phyloP scores from a whole-genome alignment of 1,140 invertebrate genomes.

The Ectropis grisescens region DNA sequence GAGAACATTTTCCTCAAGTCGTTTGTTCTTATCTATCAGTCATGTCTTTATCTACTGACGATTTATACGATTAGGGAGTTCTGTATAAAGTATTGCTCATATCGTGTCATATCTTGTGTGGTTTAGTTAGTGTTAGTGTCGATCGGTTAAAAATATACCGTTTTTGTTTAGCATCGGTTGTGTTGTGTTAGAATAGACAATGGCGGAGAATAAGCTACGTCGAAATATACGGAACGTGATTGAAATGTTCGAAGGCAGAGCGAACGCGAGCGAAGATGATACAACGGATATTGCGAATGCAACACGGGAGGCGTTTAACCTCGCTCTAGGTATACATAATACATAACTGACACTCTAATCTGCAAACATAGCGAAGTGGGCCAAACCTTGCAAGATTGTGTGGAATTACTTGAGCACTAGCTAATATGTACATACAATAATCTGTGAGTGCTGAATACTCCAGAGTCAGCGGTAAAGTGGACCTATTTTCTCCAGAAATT shows the following conservation, averaged over 20 bases:
- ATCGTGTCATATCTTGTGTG: conserved; percentile 21
- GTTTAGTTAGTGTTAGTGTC: conserved; percentile 15
- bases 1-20: too few relatives aligned
- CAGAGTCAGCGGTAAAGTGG: too few relatives aligned
- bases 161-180: neutral
- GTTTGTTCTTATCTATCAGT: too few relatives aligned
- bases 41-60: too few relatives aligned
- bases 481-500: too few relatives aligned
- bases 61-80: conserved; percentile 2
- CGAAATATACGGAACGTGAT: conserved; percentile 43
- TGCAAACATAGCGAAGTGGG: too few relatives aligned
- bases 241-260: conserved; percentile 41
- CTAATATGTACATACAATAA: too few relatives aligned
- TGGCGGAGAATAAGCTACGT: conserved; percentile 17
- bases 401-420: too few relatives aligned
- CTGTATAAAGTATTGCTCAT: conserved; percentile 6
- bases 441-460: too few relatives aligned
- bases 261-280: conserved; percentile 17
- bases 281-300: conserved; percentile 19
- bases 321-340: conserved; percentile 5
- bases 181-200: too few relatives aligned
- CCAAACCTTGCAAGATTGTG: too few relatives aligned
- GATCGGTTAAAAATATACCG: conserved; percentile 1
- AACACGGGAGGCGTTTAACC: conserved; percentile 11
- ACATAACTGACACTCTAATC: too few relatives aligned